Percentiles rank a stretch among this genome's conserved stretches.
These are phyloP conservation scores for Phortica okadai DNA, from an alignment of 2,888 invertebrate species.

Conservation along the genomic window DNA sequence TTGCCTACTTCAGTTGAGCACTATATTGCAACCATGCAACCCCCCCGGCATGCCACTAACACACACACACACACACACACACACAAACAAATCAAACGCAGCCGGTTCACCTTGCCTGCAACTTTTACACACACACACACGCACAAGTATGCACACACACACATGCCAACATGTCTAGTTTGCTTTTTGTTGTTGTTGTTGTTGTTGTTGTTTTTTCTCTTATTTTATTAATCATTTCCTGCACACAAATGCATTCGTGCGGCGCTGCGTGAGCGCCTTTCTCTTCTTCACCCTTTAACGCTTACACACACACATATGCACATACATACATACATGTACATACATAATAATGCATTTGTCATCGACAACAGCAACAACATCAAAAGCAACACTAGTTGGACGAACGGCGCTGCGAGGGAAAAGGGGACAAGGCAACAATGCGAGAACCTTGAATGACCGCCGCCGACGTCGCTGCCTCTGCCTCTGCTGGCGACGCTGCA, in stretches of 20 bases:
- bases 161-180: background rate
- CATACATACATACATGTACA: constrained; percentile 14
- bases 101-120: constrained; percentile 3
- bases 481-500: background rate
- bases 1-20: too few relatives aligned
- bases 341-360: constrained; percentile 16
- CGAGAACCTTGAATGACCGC: background rate
- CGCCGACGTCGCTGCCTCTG: background rate
- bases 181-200: background rate
- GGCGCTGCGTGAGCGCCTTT: background rate
- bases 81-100: background rate
- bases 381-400: background rate
- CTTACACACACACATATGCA: background rate
- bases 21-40: background rate
- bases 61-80: background rate
- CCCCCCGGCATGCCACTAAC: background rate
- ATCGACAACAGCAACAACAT: background rate
- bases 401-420: background rate
- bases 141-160: background rate
- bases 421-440: background rate
- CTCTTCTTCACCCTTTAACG: background rate
- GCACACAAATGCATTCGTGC: background rate
- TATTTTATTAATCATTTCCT: constrained; percentile 12
- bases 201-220: background rate
- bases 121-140: background rate